Base-by-base conservation (phyloP, 1,140 invertebrate species). In the Wiebesia pumilae region DNA sequence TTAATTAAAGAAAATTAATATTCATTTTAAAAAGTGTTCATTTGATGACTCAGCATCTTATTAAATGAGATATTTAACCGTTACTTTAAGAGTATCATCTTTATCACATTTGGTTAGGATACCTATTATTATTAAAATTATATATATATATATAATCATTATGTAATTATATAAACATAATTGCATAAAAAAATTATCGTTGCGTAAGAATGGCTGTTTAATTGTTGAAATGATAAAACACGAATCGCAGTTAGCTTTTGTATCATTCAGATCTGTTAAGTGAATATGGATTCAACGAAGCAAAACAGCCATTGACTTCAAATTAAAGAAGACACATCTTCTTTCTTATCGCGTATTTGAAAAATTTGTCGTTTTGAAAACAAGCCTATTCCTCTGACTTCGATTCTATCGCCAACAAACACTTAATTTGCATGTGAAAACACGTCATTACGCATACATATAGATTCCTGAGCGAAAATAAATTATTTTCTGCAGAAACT, bases 401-500 rank as follows among this genome's bases (percentile, higher is more conserved):
- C 43, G 40, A 79, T 40, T 77, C 47, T n/a, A 21, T 40, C 43
- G 81, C 10, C 71, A 73, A 69, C 73, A 82, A 87, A 69, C 80
- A 27, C 47, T 67, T 54, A 58, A 80, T 86, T 87, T 87, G 81
- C 81, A 83, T 87, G 81, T 77, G 81, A 87, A 83, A 86, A 83
- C 62, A 71, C 81, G 43, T 58, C 51, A 80, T 83, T 87, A 62
- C 75, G 73, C 30, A 33, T 33, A 40, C 33, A 71, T 38, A 71
- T 21, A 38, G 38, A 71, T 38, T 38, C 6, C 40, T 6, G 71
- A 75, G 38, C 27, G 38, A 75, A 75, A 75, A 43, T 75, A 75
- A 75, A 75, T 75, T 75, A 75, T 75, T 75, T 75, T 83, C 81
- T 75, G 19, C 78, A 81, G 65, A 71, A 80, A 65, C 30, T 12